Evolutionary conservation across 1,140 invertebrate genomes (phyloP).

Genomic region (Drosophila sturtevanti): DNA sequence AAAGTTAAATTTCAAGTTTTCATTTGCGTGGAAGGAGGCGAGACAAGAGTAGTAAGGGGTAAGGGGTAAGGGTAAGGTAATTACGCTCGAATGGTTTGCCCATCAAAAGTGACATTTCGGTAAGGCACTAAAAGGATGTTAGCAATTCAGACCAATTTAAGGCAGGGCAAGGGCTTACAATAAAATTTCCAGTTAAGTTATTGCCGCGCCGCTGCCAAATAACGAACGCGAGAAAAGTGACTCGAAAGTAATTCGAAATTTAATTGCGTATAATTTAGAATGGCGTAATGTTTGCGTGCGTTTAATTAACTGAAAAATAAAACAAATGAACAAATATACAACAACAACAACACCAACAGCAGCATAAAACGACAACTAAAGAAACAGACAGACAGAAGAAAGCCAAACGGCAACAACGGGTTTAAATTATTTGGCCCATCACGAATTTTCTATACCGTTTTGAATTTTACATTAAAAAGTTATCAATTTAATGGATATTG

Average conservation of each 20-base stretch:
- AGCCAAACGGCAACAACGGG: conserved; percentile 35
- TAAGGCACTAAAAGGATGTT: background rate
- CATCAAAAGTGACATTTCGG: conserved; percentile 73
- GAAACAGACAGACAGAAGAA: conserved; percentile 28
- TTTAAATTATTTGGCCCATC: background rate
- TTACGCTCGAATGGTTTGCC: conserved; percentile 42
- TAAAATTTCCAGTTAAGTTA: conserved; percentile 76
- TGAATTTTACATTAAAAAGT: background rate
- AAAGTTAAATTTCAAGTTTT: conserved; percentile 43
- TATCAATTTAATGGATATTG: too few species aligned
- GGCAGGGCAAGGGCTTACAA: conserved; percentile 67
- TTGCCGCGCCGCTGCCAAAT: conserved; percentile 58
- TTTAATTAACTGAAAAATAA: conserved; percentile 80
- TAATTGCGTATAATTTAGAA: conserved; percentile 79
- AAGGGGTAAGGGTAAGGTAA: conserved; percentile 24
- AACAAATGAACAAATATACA: conserved; percentile 36
- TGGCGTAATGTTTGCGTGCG: conserved; percentile 75
- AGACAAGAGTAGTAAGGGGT: background rate
- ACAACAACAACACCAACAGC: conserved; percentile 15
- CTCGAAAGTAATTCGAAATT: conserved; percentile 77
- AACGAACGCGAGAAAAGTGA: conserved; percentile 44
- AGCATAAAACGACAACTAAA: too few species aligned
- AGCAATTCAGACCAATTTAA: background rate
- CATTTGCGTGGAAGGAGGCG: background rate
- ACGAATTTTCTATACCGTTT: background rate